Conservation (phyloP, 2,888 invertebrate genomes). For the Plagiodera versicolora region DNA sequence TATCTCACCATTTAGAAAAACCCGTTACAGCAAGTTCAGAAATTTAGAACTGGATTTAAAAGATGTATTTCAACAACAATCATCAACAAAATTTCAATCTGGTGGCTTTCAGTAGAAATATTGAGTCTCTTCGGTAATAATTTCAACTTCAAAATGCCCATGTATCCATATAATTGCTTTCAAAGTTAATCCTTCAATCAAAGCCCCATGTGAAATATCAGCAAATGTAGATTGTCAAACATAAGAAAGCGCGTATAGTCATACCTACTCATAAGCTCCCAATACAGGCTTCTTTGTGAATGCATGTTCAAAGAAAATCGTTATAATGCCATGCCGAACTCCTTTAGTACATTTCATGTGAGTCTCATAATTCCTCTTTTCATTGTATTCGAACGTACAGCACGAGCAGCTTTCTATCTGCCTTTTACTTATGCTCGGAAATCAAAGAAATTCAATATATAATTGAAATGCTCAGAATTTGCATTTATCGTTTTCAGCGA, state of each 20-base stretch:
- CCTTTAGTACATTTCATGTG: conserved; percentile 37
- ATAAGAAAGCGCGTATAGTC: not conserved
- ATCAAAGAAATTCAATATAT: conserved; percentile 23
- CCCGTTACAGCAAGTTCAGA: too few relatives aligned
- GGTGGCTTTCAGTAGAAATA: too few relatives aligned
- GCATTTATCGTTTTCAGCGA: not conserved
- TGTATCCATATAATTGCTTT: too few relatives aligned
- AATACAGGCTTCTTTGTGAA: not conserved
- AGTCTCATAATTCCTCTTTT: conserved; percentile 32
- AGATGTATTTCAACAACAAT: too few relatives aligned
- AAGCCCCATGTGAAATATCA: not conserved
- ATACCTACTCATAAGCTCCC: not conserved
- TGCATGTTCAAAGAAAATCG: conserved; percentile 40
- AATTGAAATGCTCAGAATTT: not conserved
- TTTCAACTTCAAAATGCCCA: too few relatives aligned
- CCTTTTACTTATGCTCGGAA: conserved; percentile 20
- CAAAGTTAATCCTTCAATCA: not conserved
- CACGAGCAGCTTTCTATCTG: conserved; percentile 13
- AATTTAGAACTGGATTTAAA: too few relatives aligned
- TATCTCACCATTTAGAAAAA: too few relatives aligned
- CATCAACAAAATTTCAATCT: too few relatives aligned
- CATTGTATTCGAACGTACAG: conserved; percentile 24
- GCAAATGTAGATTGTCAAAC: not conserved
- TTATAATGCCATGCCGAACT: conserved; percentile 42
- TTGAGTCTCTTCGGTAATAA: too few relatives aligned